phyloP scores from a whole-genome alignment of 2,888 invertebrate genomes.

The Cantharis rufa region DNA sequence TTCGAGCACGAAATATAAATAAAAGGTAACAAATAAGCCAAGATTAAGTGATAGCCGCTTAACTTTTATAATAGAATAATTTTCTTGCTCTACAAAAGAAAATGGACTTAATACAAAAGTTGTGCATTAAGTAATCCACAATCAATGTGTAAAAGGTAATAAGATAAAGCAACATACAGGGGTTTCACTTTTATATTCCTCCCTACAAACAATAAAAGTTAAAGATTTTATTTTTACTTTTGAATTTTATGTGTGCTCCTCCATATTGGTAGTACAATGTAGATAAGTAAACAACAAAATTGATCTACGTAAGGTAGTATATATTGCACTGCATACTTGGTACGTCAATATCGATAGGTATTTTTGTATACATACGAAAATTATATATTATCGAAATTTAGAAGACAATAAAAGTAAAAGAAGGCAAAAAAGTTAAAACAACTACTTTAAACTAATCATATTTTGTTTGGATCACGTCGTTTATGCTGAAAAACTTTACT shows the following conservation, averaged over 20 bases:
- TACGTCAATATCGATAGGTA: too few species aligned
- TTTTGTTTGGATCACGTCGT: not conserved
- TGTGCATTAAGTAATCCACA: not conserved
- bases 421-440: not conserved
- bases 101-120: not conserved
- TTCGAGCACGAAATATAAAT: not conserved
- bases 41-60: not conserved
- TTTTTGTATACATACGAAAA: too few species aligned
- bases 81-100: not conserved
- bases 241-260: not conserved
- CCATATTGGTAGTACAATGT: not conserved
- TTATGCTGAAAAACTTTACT: slow-evolving; percentile 15
- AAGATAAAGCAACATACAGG: not conserved
- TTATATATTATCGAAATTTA: too few species aligned
- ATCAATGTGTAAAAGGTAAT: not conserved
- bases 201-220: not conserved
- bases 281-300: too few species aligned
- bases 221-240: not conserved
- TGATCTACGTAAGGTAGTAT: too few species aligned
- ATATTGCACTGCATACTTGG: too few species aligned
- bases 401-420: too few species aligned
- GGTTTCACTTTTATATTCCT: not conserved
- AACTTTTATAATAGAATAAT: not conserved
- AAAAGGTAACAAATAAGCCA: not conserved
- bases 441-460: not conserved